These are phyloP conservation scores for Percopsis transmontana DNA, from an alignment of 2,113 vertebrate genomes.

Conservation along the genomic window DNA sequence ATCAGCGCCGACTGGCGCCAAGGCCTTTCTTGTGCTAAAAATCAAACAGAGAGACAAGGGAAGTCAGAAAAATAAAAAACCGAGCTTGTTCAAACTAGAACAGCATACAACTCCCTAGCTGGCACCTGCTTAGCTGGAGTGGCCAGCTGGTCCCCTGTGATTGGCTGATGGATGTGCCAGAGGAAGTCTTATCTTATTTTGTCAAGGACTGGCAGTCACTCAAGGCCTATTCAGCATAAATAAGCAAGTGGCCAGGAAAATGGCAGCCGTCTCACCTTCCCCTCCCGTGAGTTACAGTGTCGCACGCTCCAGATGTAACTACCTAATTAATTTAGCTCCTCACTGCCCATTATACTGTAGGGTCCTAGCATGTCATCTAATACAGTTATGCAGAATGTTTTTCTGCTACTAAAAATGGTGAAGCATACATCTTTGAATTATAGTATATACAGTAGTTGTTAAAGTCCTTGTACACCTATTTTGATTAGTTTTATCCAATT, in stretches of 20 bases:
- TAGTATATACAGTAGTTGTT: too few relatives aligned
- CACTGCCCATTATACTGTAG: slow-evolving; percentile 45
- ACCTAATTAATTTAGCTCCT: slow-evolving; percentile 56
- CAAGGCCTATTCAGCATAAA: slow-evolving; percentile 77
- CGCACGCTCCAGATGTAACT: slow-evolving; percentile 50
- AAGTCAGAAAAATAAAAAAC: slow-evolving; percentile 22
- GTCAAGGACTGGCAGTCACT: slow-evolving; percentile 80
- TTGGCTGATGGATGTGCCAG: slow-evolving; percentile 76
- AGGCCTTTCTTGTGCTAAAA: too few relatives aligned
- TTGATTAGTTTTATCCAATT: too few relatives aligned
- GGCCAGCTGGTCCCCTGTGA: slow-evolving; percentile 62
- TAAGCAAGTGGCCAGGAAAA: slow-evolving; percentile 72
- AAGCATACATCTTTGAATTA: not conserved
- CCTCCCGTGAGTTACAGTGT: slow-evolving; percentile 48
- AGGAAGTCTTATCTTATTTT: slow-evolving; percentile 80
- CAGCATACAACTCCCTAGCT: slow-evolving; percentile 41
- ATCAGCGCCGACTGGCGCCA: too few relatives aligned
- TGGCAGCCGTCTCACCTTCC: slow-evolving; percentile 60
- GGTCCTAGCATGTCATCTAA: slow-evolving; percentile 34
- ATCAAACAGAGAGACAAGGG: not conserved
- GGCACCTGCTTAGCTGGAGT: slow-evolving; percentile 51
- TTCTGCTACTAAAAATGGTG: not conserved
- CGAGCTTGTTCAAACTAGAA: slow-evolving; percentile 43
- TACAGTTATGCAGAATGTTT: slow-evolving; percentile 27
- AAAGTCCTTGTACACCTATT: slow-evolving; percentile 6